phyloP scores from a whole-genome alignment of 2,888 invertebrate species.

The Philaethria dido region DNA sequence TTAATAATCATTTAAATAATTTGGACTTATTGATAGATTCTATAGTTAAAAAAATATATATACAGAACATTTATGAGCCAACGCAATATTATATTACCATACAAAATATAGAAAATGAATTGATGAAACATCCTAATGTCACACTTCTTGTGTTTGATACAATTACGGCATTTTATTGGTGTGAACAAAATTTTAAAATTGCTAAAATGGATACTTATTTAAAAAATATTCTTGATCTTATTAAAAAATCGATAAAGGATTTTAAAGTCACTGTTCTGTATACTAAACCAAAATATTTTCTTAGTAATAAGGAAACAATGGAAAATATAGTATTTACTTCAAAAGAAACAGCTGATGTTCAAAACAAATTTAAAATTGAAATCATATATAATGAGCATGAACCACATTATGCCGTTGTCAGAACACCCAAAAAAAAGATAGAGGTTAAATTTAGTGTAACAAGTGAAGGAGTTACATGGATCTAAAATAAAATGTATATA shows the following conservation, averaged over 20 bases:
- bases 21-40: conserved; percentile 49
- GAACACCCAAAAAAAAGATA: conserved; percentile 46
- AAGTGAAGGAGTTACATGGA: conserved; percentile 47
- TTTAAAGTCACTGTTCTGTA: conserved; percentile 79
- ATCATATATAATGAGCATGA: conserved; percentile 47
- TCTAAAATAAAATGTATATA: conserved; percentile 21
- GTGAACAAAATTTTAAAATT: conserved; percentile 73
- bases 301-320: conserved; percentile 63
- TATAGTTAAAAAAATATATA: conserved; percentile 56
- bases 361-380: conserved; percentile 69
- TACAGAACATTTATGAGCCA: conserved; percentile 69
- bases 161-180: conserved; percentile 81
- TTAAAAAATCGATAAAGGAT: conserved; percentile 75
- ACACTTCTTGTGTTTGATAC: conserved; percentile 73
- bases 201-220: conserved; percentile 79
- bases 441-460: conserved; percentile 50
- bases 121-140: conserved; percentile 64
- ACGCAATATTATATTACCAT: conserved; percentile 71
- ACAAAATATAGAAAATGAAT: conserved; percentile 69
- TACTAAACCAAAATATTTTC: conserved; percentile 80
- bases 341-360: conserved; percentile 53
- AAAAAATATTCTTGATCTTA: conserved; percentile 64
- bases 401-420: conserved; percentile 50
- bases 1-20: conserved; percentile 37
- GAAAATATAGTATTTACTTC: conserved; percentile 55